These are phyloP conservation scores for Gastrophryne carolinensis DNA, from an alignment of 2,797 vertebrate species.

Conservation along the genomic window DNA sequence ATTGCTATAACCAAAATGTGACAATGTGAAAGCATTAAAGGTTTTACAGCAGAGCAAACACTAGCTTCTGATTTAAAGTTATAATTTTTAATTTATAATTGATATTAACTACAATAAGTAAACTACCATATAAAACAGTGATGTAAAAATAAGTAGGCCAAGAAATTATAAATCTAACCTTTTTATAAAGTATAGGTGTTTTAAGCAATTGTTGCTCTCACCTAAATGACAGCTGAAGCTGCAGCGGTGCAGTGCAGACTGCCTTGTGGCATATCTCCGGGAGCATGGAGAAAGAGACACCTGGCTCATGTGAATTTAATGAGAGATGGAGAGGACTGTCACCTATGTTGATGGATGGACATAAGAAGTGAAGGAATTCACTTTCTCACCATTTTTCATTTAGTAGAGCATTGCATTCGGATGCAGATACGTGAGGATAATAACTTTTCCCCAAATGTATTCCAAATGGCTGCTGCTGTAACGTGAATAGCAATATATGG, in stretches of 20 bases:
- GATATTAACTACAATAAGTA: neutral
- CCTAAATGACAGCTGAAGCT: neutral
- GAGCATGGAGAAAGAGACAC: constrained; percentile 18
- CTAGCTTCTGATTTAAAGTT: neutral
- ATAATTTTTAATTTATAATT: neutral
- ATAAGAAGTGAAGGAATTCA: constrained; percentile 31
- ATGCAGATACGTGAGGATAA: constrained; percentile 33
- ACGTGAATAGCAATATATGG: constrained; percentile 10
- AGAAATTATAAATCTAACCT: neutral
- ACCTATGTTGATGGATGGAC: constrained; percentile 42
- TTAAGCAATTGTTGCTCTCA: neutral
- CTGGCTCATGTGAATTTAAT: constrained; percentile 43
- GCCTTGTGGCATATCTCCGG: constrained; percentile 5
- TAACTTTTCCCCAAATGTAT: constrained; percentile 6
- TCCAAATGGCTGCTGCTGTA: neutral
- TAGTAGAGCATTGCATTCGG: constrained; percentile 10
- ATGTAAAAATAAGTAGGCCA: neutral
- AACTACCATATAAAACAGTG: neutral
- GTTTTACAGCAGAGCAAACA: neutral
- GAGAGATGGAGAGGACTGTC: constrained; percentile 28
- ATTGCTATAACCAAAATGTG: neutral
- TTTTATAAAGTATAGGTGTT: neutral
- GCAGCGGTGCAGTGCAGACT: neutral
- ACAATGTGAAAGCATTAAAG: neutral
- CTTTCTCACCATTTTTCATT: constrained; percentile 27